Base-by-base conservation (phyloP, 2,797 vertebrate genomes). In the Tadarida brasiliensis region DNA sequence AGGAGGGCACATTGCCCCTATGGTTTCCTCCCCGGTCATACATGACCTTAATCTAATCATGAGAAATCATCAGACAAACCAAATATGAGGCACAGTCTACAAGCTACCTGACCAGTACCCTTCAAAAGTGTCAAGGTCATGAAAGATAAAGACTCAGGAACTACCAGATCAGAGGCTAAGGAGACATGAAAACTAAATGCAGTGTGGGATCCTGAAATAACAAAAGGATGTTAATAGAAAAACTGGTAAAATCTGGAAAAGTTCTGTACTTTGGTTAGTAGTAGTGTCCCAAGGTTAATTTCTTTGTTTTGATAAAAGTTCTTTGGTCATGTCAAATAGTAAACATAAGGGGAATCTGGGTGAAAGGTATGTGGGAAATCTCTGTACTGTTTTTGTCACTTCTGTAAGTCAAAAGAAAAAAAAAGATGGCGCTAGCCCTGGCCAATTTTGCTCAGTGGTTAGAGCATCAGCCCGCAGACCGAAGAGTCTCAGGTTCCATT, bases 241-340 rank as follows among this genome's bases (percentile, higher is more conserved):
- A 86, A 67, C 26, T 63, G 14, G 8, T 39, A 11, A 59, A 68
- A 24, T 85, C 51, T 76, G 47, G 54, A 74, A 70, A 78, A 4
- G 3, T 28, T 65, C 39, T 77, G 10, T 20, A 61, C 33, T 83
- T 91, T 39, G 30, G 47, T 28, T 33, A 54, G 33, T 19, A 85
- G 59, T 8, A 68, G 26, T 81, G 16, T 59, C 14, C 71, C 22
- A 85, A 17, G 35, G 35, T 74, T 87, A 76, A 83, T 84, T 68
- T 95, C 70, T 93, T 54, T 70, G 33, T 54, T 93, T 90, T 78
- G 49, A 77, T 71, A 39, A 77, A 61, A 82, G 35, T 39, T 57
- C 12, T 84, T 87, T 81, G 68, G 19, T 87, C 67, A 28, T 54
- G 11, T 59, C 70, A 90, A 28, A 86, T 59, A 14, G 35, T 73